Evolutionary conservation across 2,797 vertebrate species (phyloP), one percentile per base, ranked within the genome.

Genomic region (Gila robusta): DNA sequence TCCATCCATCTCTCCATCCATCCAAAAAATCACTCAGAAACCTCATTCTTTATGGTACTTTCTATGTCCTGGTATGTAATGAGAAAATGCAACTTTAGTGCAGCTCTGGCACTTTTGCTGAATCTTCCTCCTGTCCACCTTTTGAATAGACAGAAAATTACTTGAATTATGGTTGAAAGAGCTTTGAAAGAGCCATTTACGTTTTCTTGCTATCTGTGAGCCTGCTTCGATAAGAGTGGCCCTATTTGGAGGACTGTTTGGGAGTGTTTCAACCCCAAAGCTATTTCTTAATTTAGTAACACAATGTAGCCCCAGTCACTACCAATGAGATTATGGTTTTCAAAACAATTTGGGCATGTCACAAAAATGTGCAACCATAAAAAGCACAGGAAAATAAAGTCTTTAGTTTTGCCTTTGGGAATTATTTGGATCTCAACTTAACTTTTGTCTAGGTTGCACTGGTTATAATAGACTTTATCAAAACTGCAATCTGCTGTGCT

Each of bases 131-230:
- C 44, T 77, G 5, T 69, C 44, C 59, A 39, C 62, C 16, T 69
- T 52, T 67, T 28, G 41, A 67, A 54, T 73, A 35, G 56, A 49
- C 70, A 19, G 54, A 83, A 62, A 67, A 84, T 83, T 64, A 47
- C 82, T 84, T 49, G 14, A 44, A 64, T 83, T 82, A 5, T 82
- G 69, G 23, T 39, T 72, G 37, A 32, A 77, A 76, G 35, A 70
- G 64, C 26, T 71, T 79, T 70, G 32, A 16, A 66, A 66, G 16
- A 70, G 6, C 21, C 59, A 77, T 66, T 52, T 49, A 28, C 6
- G 44, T 8, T 52, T 67, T 78, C 71, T 74, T 3, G 4, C 41
- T 35, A 39, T 70, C 49, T 54, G 9, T 54, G 73, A 78, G 62
- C 12, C 19, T 47, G 49, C 12, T 79, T 35, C 35, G 21, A 59